These are phyloP conservation scores for Paracentrotus lividus DNA, from an alignment of 53 echinoderm and acorn worm species.

Conservation along the genomic window DNA sequence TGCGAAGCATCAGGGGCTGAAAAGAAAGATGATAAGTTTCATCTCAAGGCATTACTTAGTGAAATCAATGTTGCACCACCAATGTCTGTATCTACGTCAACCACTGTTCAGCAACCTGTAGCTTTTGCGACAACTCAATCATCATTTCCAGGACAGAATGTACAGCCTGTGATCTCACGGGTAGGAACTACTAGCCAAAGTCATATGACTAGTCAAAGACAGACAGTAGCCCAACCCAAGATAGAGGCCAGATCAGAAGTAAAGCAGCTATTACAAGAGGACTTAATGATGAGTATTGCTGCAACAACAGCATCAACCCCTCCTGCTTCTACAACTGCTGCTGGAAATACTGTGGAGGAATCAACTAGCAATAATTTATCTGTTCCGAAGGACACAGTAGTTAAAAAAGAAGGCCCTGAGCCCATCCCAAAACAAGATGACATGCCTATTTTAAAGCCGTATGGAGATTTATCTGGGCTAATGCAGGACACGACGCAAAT, in stretches of 20 bases:
- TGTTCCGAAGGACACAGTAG: background rate
- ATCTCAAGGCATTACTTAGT: slow-evolving; percentile 89
- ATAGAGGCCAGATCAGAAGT: slow-evolving; percentile 43
- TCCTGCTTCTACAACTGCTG: background rate
- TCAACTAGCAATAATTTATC: background rate
- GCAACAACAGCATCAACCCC: background rate
- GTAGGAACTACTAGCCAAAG: background rate
- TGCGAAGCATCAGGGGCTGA: slow-evolving; percentile 16
- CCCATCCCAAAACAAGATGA: slow-evolving; percentile 45
- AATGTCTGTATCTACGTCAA: background rate
- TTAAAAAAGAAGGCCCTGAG: slow-evolving; percentile 10
- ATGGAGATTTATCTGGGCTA: slow-evolving; percentile 36
- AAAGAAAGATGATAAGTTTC: slow-evolving; percentile 86
- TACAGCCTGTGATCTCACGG: background rate
- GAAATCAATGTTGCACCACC: slow-evolving; percentile 76
- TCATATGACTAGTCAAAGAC: slow-evolving; percentile 3
- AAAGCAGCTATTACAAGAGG: slow-evolving; percentile 60
- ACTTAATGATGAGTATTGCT: slow-evolving; percentile 33
- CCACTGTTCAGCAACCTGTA: slow-evolving; percentile 29
- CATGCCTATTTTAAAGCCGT: slow-evolving; percentile 64
- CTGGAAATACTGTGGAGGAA: background rate
- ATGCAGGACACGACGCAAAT: slow-evolving; percentile 10
- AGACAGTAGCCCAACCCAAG: background rate
- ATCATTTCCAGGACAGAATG: background rate
- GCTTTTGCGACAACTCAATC: background rate